Conservation (phyloP, 2,888 invertebrate species). For the Chrysolina oricalcia region DNA sequence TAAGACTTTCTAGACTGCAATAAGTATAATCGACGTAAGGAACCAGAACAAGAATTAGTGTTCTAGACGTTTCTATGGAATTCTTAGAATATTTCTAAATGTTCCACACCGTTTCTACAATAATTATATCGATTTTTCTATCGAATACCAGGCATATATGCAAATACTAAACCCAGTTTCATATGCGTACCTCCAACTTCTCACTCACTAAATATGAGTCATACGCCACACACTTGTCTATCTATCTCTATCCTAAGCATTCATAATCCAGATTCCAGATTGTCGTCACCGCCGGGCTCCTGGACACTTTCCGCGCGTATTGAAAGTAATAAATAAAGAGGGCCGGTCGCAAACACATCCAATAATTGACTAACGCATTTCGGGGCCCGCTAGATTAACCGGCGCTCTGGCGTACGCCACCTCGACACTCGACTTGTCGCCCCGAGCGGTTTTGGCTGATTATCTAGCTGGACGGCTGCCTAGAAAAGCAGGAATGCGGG, state of each 20-base stretch:
- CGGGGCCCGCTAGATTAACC: slow-evolving; percentile 55
- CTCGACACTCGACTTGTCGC: slow-evolving; percentile 33
- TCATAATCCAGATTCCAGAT: slow-evolving; percentile 18
- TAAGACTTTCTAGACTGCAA: no score
- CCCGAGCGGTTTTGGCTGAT: slow-evolving; percentile 16
- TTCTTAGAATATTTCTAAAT: no score
- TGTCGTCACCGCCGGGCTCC: neutral
- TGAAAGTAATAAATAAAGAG: slow-evolving; percentile 52
- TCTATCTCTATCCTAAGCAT: slow-evolving; percentile 5
- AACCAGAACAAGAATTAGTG: no score
- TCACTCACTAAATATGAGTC: neutral
- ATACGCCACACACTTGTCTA: neutral
- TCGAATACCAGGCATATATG: no score
- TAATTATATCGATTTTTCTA: no score
- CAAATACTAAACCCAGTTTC: no score
- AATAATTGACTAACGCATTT: slow-evolving; percentile 59
- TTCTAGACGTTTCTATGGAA: no score
- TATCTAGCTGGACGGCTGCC: slow-evolving; percentile 44
- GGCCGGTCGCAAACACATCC: slow-evolving; percentile 54
- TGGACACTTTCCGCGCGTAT: slow-evolving; percentile 23
- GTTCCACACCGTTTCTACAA: no score
- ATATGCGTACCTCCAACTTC: no score
- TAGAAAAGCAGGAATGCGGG: slow-evolving; percentile 46
- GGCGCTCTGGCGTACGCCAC: slow-evolving; percentile 46
- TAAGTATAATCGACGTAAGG: no score